Conservation (phyloP, 2,888 invertebrate species). For the Mythimna vitellina region DNA sequence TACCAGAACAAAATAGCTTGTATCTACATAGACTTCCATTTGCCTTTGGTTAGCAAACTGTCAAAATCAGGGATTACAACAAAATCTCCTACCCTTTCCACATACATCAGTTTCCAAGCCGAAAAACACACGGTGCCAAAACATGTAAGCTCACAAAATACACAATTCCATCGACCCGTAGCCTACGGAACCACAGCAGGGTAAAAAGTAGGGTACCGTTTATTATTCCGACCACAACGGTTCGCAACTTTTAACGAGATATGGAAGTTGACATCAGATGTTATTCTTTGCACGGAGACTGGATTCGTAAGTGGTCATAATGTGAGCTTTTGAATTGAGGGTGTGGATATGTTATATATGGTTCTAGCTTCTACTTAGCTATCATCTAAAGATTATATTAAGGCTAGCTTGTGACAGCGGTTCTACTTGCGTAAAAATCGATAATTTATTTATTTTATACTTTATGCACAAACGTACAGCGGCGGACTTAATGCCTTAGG, state of each 20-base stretch:
- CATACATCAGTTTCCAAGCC: neutral
- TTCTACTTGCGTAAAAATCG: too few species aligned
- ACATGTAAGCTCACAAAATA: constrained; percentile 6
- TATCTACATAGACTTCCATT: neutral
- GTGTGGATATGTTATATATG: neutral
- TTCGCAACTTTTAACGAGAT: constrained; percentile 54
- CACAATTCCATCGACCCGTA: neutral
- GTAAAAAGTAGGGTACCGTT: constrained; percentile 18
- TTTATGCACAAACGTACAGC: too few species aligned
- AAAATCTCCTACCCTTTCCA: neutral
- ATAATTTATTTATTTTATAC: too few species aligned
- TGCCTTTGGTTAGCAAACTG: neutral
- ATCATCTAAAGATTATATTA: too few species aligned
- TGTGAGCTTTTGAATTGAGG: constrained; percentile 28
- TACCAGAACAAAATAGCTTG: too few species aligned
- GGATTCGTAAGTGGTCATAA: constrained; percentile 26
- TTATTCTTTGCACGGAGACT: constrained; percentile 41
- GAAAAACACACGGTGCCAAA: neutral
- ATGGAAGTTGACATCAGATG: constrained; percentile 29
- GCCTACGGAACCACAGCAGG: constrained; percentile 10
- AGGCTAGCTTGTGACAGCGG: too few species aligned
- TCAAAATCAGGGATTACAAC: neutral
- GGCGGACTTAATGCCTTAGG: too few species aligned
- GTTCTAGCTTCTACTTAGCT: neutral
- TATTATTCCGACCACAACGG: constrained; percentile 48